These are phyloP conservation scores for Metallyticus violacea DNA, from an alignment of 2,888 invertebrate species.

Conservation along the genomic window DNA sequence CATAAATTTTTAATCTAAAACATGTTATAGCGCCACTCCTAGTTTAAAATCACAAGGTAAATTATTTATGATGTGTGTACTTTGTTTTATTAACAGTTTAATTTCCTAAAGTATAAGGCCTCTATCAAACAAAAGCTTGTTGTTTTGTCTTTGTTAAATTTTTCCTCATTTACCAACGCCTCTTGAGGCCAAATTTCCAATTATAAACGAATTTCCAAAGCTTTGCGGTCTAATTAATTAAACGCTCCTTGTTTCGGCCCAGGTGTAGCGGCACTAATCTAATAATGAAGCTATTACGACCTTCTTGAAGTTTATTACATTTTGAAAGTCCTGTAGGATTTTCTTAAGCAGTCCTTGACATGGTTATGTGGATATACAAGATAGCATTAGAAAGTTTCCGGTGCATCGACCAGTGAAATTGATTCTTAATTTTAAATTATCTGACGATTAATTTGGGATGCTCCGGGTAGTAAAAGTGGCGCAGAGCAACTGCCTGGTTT, in stretches of 20 bases:
- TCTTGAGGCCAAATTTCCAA: background rate
- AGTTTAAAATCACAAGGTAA: too few relatives aligned
- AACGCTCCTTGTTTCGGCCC: background rate
- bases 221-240: background rate
- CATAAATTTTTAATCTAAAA: too few relatives aligned
- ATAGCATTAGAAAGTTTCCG: too few relatives aligned
- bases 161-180: background rate
- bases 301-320: background rate
- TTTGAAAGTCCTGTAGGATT: background rate
- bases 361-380: too few relatives aligned
- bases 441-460: background rate
- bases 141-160: too few relatives aligned
- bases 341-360: background rate
- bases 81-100: too few relatives aligned
- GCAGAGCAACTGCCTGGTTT: background rate
- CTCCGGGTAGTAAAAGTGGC: background rate
- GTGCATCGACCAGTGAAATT: background rate
- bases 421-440: background rate
- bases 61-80: too few relatives aligned
- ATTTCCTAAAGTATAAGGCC: too few relatives aligned
- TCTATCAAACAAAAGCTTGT: too few relatives aligned
- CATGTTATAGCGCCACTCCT: too few relatives aligned
- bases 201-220: too few relatives aligned
- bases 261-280: background rate
- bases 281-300: background rate